Evolutionary conservation across 1,140 invertebrate genomes (phyloP).

Genomic region (Protaetia brevitarsis): DNA sequence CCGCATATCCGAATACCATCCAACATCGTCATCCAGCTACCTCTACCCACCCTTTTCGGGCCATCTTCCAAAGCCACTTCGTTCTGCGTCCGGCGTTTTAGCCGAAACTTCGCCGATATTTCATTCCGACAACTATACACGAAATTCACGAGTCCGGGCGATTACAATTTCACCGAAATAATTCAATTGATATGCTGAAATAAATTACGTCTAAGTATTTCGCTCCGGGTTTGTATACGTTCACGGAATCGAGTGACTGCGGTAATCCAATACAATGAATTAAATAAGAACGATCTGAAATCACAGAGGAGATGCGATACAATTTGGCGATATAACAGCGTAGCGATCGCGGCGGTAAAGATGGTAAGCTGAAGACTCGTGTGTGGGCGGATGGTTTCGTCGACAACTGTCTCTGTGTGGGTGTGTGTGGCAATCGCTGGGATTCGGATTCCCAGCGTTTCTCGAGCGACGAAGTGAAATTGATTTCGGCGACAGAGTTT

Average conservation of each 20-base stretch:
- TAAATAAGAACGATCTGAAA: neutral
- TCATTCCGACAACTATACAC: constrained; percentile 1
- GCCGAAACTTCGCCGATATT: constrained; percentile 16
- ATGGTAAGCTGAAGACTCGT: neutral
- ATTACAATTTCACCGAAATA: constrained; percentile 3
- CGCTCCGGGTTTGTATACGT: no score
- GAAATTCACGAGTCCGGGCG: neutral
- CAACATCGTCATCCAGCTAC: constrained; percentile 10
- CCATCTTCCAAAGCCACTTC: constrained; percentile 20
- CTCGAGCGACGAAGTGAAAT: constrained; percentile 11
- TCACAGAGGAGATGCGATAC: neutral
- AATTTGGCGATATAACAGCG: neutral
- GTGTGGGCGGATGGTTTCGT: neutral
- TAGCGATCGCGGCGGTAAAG: neutral
- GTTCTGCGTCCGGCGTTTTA: constrained; percentile 15
- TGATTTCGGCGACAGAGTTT: constrained; percentile 11
- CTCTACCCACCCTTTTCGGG: neutral
- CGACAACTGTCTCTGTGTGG: no score
- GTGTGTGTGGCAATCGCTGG: neutral
- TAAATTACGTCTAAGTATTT: no score
- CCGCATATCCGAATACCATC: constrained; percentile 8
- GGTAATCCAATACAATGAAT: constrained; percentile 9
- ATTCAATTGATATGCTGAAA: constrained; percentile 6
- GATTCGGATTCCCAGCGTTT: neutral
- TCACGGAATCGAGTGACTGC: no score